Evolutionary conservation across 2,888 invertebrate species (phyloP).

Genomic region (Artemia sp.): DNA sequence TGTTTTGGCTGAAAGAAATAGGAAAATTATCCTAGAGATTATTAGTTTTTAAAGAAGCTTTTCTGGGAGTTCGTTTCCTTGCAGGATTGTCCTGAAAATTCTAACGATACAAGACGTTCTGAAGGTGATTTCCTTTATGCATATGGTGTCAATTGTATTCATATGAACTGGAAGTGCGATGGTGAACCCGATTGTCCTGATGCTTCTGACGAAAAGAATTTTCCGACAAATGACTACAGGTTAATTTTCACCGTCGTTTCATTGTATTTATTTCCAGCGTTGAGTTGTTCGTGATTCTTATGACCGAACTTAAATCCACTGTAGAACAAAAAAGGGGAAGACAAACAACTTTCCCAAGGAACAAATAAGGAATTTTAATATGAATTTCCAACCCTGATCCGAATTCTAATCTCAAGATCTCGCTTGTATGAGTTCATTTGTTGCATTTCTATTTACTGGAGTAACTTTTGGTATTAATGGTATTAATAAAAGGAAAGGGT

Average conservation of each 20-base stretch:
- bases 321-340: too few species aligned
- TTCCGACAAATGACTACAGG: conserved; percentile 19
- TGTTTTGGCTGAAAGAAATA: not conserved
- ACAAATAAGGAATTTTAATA: too few species aligned
- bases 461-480: too few species aligned
- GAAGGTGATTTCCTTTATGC: conserved; percentile 57
- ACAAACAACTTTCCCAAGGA: too few species aligned
- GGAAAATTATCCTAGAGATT: not conserved
- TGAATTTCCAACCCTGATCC: too few species aligned
- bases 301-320: too few species aligned
- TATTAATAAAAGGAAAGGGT: too few species aligned
- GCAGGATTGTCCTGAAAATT: conserved; percentile 20
- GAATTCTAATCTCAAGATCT: too few species aligned
- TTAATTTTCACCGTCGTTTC: not conserved
- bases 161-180: conserved; percentile 33
- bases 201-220: conserved; percentile 52
- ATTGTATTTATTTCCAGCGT: too few species aligned
- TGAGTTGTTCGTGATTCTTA: too few species aligned
- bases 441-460: too few species aligned
- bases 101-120: conserved; percentile 41
- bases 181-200: conserved; percentile 70
- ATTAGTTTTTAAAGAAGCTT: not conserved
- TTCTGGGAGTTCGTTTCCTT: not conserved
- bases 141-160: conserved; percentile 61
- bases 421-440: too few species aligned